Conservation (phyloP, 2,113 vertebrate genomes). For the Chrysemys picta region DNA sequence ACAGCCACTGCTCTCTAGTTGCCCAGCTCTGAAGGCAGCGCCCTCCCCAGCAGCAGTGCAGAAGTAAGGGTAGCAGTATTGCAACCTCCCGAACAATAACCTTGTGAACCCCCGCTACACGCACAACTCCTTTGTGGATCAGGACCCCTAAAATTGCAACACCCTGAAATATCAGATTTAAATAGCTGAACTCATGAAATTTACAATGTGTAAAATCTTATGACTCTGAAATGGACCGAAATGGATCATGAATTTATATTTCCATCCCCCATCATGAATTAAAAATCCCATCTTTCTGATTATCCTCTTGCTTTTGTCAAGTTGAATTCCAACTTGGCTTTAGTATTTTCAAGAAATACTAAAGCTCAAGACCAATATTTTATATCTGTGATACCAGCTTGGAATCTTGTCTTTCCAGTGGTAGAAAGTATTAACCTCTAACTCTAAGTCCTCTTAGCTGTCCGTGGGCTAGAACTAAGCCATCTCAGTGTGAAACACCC, state of each 20-base stretch:
- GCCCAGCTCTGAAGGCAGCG: no score
- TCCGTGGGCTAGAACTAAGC: accelerated
- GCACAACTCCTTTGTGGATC: no score
- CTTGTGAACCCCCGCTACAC: no score
- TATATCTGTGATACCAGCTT: accelerated
- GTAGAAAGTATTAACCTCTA: accelerated
- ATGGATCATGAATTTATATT: background rate
- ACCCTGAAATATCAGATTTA: no score
- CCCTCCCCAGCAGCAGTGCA: no score
- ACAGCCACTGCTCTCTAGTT: no score
- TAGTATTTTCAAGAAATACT: background rate
- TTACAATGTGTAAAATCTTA: no score
- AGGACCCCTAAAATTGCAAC: no score
- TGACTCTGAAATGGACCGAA: no score
- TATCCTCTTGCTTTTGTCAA: accelerated
- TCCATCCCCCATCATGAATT: background rate
- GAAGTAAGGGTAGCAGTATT: no score
- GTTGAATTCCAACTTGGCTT: accelerated
- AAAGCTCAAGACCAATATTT: accelerated
- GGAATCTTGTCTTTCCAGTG: accelerated
- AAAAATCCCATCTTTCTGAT: accelerated
- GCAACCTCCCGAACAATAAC: no score
- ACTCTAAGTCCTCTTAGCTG: background rate
- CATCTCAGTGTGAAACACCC: background rate
- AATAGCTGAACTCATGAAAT: no score